Evolutionary conservation across 2,113 vertebrate species (phyloP).

Genomic region (Heteronetta atricapilla): DNA sequence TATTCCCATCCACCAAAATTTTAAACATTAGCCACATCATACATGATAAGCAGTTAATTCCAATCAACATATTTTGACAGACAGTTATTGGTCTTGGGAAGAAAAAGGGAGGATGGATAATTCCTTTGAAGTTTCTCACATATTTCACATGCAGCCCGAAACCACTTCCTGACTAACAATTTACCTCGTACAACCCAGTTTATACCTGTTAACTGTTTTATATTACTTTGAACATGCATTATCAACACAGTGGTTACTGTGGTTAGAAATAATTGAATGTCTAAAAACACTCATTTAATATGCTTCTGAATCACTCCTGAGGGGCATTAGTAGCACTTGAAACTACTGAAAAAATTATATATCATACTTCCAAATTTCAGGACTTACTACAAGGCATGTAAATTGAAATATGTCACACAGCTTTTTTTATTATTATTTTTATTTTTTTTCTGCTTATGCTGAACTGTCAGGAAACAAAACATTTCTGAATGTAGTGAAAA

Average conservation of each 20-base stretch:
- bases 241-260: not conserved
- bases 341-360: not conserved
- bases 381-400: not conserved
- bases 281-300: constrained; percentile 26
- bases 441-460: not conserved
- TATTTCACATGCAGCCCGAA: not conserved
- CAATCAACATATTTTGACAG: not conserved
- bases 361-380: not conserved
- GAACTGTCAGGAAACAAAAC: not conserved
- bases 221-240: constrained; percentile 25
- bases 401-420: not conserved
- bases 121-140: constrained; percentile 20
- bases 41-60: not conserved
- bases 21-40: not conserved
- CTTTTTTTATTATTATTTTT: not conserved
- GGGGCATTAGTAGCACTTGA: constrained; percentile 5
- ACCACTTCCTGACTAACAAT: constrained; percentile 2
- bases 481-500: not conserved
- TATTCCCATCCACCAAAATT: not conserved
- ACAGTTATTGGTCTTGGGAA: not conserved
- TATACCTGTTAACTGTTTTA: constrained; percentile 53
- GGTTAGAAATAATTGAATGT: not conserved
- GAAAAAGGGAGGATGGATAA: not conserved
- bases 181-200: constrained; percentile 16
- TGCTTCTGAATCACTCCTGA: constrained; percentile 22